phyloP scores from a whole-genome alignment of 2,797 vertebrate species.

The Esox lucius region DNA sequence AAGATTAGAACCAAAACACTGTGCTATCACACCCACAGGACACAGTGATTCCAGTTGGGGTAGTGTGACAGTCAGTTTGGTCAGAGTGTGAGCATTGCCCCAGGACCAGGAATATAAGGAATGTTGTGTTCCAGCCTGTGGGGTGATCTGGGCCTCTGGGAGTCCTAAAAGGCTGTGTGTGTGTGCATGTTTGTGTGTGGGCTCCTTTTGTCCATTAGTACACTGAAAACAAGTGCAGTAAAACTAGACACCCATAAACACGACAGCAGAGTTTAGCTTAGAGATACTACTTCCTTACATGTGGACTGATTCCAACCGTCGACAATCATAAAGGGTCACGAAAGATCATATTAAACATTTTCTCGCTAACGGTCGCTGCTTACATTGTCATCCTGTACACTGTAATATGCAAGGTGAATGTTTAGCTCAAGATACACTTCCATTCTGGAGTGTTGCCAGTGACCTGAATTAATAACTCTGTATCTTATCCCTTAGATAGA shows the following conservation, averaged over 20 bases:
- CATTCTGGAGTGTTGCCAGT: neutral
- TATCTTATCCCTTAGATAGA: neutral
- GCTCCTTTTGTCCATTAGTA: conserved; percentile 27
- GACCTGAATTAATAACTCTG: neutral
- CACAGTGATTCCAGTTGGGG: conserved; percentile 52
- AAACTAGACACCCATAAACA: conserved; percentile 24
- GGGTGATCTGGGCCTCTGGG: conserved; percentile 52
- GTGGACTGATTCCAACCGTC: no score
- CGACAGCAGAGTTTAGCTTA: no score
- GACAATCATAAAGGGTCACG: no score
- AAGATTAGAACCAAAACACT: conserved; percentile 19
- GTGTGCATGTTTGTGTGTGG: neutral
- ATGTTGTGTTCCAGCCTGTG: conserved; percentile 56
- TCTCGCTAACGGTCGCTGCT: no score
- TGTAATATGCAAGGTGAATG: no score
- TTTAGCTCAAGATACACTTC: no score
- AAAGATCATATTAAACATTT: no score
- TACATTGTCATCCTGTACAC: no score
- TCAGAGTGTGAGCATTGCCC: conserved; percentile 49
- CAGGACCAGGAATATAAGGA: conserved; percentile 37
- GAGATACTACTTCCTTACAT: no score
- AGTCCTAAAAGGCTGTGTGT: conserved; percentile 26
- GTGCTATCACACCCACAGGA: conserved; percentile 29
- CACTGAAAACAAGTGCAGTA: conserved; percentile 26
- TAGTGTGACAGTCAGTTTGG: conserved; percentile 54